phyloP scores from a whole-genome alignment of 2,797 vertebrate genomes.

The Rhinophrynus dorsalis region DNA sequence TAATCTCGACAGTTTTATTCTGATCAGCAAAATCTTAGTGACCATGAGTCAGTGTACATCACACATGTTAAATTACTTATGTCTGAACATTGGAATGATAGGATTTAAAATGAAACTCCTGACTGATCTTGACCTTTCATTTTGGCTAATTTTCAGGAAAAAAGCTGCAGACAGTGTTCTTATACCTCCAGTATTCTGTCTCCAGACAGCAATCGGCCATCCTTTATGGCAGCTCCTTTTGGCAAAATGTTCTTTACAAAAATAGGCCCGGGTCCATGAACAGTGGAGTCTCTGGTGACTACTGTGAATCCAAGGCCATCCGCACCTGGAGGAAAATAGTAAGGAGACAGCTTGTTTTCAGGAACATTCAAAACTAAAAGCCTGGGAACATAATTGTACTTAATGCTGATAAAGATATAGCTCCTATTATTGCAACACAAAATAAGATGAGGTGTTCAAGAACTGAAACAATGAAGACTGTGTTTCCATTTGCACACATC shows the following conservation, averaged over 20 bases:
- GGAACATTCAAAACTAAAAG: neutral
- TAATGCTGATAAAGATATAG: no score
- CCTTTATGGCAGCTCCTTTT: slow-evolving; percentile 92
- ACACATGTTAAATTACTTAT: slow-evolving; percentile 13
- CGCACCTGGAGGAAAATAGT: slow-evolving; percentile 70
- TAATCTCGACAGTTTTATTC: slow-evolving; percentile 15
- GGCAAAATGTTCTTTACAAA: slow-evolving; percentile 97
- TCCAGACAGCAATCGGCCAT: slow-evolving; percentile 91
- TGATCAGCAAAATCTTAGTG: neutral
- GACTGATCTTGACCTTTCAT: slow-evolving; percentile 10
- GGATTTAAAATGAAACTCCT: slow-evolving; percentile 3
- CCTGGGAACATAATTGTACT: no score
- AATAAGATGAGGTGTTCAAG: no score
- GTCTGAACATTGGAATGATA: neutral
- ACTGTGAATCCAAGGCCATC: slow-evolving; percentile 97
- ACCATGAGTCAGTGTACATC: neutral
- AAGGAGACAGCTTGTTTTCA: no score
- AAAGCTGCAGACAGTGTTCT: slow-evolving; percentile 28
- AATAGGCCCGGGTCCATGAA: slow-evolving; percentile 92
- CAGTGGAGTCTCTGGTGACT: slow-evolving; percentile 92
- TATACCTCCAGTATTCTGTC: slow-evolving; percentile 94
- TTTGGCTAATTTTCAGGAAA: neutral
- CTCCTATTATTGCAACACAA: no score
- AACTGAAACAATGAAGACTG: no score
- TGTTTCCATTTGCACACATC: no score